Evolutionary conservation across 2,888 invertebrate genomes (phyloP).

Genomic region (Ashinkailepas kermadecensis): DNA sequence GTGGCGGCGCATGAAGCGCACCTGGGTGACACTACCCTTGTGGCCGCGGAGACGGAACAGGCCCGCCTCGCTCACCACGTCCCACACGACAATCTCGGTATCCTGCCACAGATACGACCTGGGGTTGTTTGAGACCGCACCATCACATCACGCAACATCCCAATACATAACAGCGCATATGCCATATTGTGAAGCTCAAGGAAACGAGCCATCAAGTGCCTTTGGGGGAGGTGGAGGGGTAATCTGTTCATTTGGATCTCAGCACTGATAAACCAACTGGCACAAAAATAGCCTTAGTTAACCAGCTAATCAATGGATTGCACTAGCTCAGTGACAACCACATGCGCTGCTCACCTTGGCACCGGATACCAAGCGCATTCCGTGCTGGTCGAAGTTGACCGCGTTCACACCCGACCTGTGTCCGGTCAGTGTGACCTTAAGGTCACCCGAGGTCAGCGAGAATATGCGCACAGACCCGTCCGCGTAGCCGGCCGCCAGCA

Average conservation of each 20-base stretch:
- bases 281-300: too few relatives aligned
- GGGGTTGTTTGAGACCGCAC: too few relatives aligned
- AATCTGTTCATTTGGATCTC: too few relatives aligned
- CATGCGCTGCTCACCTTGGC: slow-evolving; percentile 54
- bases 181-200: too few relatives aligned
- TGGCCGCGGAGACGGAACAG: slow-evolving; percentile 83
- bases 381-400: slow-evolving; percentile 71
- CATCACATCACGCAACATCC: too few relatives aligned
- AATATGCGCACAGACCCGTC: slow-evolving; percentile 82
- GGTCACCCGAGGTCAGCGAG: slow-evolving; percentile 63
- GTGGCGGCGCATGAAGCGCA: slow-evolving; percentile 38
- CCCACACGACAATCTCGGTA: slow-evolving; percentile 89
- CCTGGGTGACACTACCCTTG: slow-evolving; percentile 78
- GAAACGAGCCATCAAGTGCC: too few relatives aligned
- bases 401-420: slow-evolving; percentile 77
- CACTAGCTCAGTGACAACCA: too few relatives aligned
- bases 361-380: slow-evolving; percentile 80
- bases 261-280: too few relatives aligned
- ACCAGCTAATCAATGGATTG: too few relatives aligned
- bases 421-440: slow-evolving; percentile 62
- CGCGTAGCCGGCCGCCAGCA: slow-evolving; percentile 82
- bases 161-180: too few relatives aligned
- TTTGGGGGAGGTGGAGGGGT: too few relatives aligned
- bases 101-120: slow-evolving; percentile 49
- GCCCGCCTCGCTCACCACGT: slow-evolving; percentile 85